Base-by-base conservation (phyloP, 1,140 invertebrate species). In the Tetramorium parvispinum region DNA sequence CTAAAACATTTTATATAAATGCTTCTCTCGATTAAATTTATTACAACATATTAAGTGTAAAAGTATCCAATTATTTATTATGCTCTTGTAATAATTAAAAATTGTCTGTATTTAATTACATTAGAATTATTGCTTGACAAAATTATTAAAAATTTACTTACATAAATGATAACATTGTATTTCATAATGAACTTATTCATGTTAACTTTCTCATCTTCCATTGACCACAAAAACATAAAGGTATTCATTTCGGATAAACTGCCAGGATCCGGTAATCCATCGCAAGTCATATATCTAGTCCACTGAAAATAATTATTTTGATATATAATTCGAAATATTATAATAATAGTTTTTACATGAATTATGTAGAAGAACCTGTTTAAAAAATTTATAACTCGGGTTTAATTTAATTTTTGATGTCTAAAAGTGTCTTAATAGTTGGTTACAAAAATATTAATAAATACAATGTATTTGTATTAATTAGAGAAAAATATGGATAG, bases 241-340 rank as follows among this genome's bases (percentile, higher is more conserved):
- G 96, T 96, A 76, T 97, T 96, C 91, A 97, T 94, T 73, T 96
- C 95, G 7, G 95, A 94, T 13, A 96, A 93, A 86, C 95, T 94
- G 3, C 93, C 94, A 0, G 96, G 96, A 92, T 97, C 96, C 0
- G 97, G 97, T n/a, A 97, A 92, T 32, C 96, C 96, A 70, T 96
- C 96, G 89, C 97, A 97, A 10, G 95, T 95, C 92, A 97, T 94
- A 86, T 96, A 97, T 51, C 96, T 95, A 43, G 95, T 85, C 97
- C 97, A 97, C 93, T 97, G 90, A 43, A 95, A 93, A 49, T 16
- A 77, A 77, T 81, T 85, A 55, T 16, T n/a, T 37, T 0, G 6
- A 40, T 83, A n/a, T n/a, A n/a, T 71, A 32, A 70, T 27, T 46
- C 11, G 1, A 57, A 10, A n/a, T 13, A 32, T 32, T 8, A 57